phyloP scores from a whole-genome alignment of 2,888 invertebrate genomes.

The Coleophora deauratella region DNA sequence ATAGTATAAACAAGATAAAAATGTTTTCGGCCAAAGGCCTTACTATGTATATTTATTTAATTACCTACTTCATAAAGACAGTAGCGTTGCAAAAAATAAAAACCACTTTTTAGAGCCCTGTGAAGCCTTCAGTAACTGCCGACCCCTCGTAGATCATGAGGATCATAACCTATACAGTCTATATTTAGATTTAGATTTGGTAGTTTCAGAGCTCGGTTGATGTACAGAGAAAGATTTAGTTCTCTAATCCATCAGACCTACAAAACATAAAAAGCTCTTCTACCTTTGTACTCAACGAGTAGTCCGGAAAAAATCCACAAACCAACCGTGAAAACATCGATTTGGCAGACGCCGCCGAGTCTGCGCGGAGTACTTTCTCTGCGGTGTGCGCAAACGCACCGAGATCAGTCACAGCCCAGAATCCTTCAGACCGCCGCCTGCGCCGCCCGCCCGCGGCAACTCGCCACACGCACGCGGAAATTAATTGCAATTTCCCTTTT shows the following conservation, averaged over 20 bases:
- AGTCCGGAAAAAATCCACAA: conserved; percentile 59
- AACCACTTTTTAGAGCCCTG: too few relatives aligned
- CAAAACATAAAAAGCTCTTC: background rate
- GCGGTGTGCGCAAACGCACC: conserved; percentile 57
- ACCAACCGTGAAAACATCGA: conserved; percentile 60
- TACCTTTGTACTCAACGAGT: conserved; percentile 39
- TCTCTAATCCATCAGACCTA: background rate
- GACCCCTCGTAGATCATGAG: too few relatives aligned
- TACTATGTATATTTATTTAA: too few relatives aligned
- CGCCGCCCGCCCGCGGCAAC: conserved; percentile 40
- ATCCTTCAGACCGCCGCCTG: conserved; percentile 40
- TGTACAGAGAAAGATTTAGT: too few relatives aligned
- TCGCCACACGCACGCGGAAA: conserved; percentile 27
- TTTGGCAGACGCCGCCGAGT: conserved; percentile 71
- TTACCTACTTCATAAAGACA: too few relatives aligned
- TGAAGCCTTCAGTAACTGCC: too few relatives aligned
- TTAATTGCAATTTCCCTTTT: conserved; percentile 21
- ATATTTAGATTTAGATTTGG: too few relatives aligned
- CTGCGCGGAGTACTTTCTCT: conserved; percentile 69
- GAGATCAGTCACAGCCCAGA: conserved; percentile 30
- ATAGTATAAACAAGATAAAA: too few relatives aligned
- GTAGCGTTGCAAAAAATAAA: too few relatives aligned
- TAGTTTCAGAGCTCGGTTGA: too few relatives aligned
- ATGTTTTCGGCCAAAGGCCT: too few relatives aligned
- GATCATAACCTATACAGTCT: too few relatives aligned